Evolutionary conservation across 2,797 vertebrate genomes (phyloP).

Genomic region (Amphiprion clarkii): DNA sequence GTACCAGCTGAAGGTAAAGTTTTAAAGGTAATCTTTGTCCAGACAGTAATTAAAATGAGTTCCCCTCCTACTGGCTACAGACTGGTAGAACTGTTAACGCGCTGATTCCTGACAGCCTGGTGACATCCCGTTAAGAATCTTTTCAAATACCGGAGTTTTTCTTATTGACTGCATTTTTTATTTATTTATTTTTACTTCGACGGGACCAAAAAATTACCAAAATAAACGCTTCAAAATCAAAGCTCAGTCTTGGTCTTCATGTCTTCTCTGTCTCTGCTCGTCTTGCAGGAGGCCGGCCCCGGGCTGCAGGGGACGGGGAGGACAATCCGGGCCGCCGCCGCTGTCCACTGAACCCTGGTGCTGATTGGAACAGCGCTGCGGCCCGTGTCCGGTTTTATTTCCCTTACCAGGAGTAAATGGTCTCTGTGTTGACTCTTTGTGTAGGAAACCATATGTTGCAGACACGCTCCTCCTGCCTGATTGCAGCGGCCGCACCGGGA

Average conservation of each 20-base stretch:
- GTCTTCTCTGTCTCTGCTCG: conserved; percentile 9
- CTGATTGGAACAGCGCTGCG: conserved; percentile 89
- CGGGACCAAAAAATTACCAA: background rate
- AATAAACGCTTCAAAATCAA: background rate
- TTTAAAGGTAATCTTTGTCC: too few species aligned
- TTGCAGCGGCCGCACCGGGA: conserved; percentile 43
- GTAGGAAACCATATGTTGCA: conserved; percentile 34
- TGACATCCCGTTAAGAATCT: too few species aligned
- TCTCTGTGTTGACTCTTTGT: conserved; percentile 72
- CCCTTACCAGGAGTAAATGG: conserved; percentile 86
- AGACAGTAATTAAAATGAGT: too few species aligned
- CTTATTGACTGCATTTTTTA: too few species aligned
- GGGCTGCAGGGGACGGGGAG: background rate
- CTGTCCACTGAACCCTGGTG: conserved; percentile 91
- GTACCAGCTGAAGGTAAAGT: too few species aligned
- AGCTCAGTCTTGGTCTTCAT: background rate
- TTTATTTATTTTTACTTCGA: too few species aligned
- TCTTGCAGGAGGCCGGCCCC: background rate
- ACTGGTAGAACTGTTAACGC: too few species aligned
- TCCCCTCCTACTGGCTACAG: too few species aligned
- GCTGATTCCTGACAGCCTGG: too few species aligned
- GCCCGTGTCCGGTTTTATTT: conserved; percentile 88
- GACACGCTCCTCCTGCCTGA: conserved; percentile 38
- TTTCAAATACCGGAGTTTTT: too few species aligned
- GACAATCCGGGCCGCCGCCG: conserved; percentile 47